Conservation (phyloP, 2,113 vertebrate species). For the Triplophysa siluroides region DNA sequence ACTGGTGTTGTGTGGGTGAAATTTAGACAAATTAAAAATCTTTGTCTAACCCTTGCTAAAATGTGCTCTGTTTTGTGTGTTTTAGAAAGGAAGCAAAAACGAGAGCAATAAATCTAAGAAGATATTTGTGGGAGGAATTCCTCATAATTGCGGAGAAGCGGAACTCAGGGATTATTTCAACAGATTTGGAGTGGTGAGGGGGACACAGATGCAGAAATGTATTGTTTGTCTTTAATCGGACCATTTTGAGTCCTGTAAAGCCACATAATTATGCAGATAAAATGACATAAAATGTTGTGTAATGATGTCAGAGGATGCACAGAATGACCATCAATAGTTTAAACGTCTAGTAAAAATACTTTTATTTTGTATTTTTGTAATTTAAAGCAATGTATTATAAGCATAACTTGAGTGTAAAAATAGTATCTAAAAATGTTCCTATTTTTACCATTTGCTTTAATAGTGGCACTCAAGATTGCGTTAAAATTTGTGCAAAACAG, state of each 20-base stretch:
- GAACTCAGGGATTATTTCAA: constrained; percentile 99
- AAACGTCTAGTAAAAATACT: too few relatives aligned
- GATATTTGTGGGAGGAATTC: constrained; percentile 99
- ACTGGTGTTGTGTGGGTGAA: background rate
- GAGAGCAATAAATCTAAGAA: constrained; percentile 99
- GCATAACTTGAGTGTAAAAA: too few relatives aligned
- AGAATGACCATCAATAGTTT: too few relatives aligned
- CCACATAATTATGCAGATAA: background rate
- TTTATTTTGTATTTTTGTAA: too few relatives aligned
- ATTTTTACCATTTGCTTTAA: too few relatives aligned
- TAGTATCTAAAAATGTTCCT: too few relatives aligned
- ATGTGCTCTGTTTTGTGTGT: constrained; percentile 48
- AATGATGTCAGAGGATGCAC: background rate
- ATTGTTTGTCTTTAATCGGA: background rate
- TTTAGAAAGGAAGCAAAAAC: constrained; percentile 93
- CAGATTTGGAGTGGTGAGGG: constrained; percentile 99
- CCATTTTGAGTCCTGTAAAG: background rate
- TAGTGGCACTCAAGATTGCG: too few relatives aligned
- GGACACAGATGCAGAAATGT: constrained; percentile 31
- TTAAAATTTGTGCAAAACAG: too few relatives aligned
- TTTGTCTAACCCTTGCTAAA: background rate
- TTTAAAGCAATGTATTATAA: too few relatives aligned
- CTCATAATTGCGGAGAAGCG: constrained; percentile 98
- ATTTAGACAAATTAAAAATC: background rate
- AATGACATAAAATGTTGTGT: background rate